These are phyloP conservation scores for Chroicocephalus ridibundus DNA, from an alignment of 2,113 vertebrate genomes.

Conservation along the genomic window DNA sequence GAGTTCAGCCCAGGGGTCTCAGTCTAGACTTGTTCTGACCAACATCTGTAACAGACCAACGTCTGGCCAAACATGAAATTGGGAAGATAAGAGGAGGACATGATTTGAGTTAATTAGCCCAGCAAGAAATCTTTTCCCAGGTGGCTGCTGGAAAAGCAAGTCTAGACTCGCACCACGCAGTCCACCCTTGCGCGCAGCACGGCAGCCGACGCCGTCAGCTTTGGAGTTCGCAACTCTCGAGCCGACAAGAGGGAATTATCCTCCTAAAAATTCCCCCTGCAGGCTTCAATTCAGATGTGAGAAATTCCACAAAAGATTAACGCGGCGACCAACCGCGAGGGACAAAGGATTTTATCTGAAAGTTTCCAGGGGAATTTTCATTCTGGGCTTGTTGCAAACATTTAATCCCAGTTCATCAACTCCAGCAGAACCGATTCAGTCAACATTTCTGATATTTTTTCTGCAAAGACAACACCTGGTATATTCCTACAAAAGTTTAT, in stretches of 20 bases:
- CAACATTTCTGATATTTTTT: not conserved
- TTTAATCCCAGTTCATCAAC: not conserved
- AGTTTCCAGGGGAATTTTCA: not conserved
- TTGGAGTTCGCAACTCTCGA: not conserved
- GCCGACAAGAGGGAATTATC: not conserved
- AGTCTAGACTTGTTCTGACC: not conserved
- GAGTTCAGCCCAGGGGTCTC: not conserved
- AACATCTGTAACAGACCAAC: not conserved
- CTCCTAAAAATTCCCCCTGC: not conserved
- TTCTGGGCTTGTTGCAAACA: not conserved
- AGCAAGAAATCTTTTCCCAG: not conserved
- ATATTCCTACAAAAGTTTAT: not conserved
- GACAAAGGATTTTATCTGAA: slow-evolving; percentile 1
- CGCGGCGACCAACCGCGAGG: not conserved
- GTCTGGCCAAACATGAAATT: not conserved
- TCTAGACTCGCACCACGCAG: not conserved
- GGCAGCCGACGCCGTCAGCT: not conserved
- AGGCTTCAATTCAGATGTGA: slow-evolving; percentile 17
- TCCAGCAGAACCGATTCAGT: not conserved
- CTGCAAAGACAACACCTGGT: not conserved
- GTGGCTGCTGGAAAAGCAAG: not conserved
- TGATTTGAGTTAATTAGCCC: not conserved
- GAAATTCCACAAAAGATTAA: slow-evolving; percentile 49
- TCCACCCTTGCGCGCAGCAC: not conserved
- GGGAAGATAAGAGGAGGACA: not conserved